phyloP scores from a whole-genome alignment of 1,140 invertebrate genomes.

The Geopemphigus sp. region DNA sequence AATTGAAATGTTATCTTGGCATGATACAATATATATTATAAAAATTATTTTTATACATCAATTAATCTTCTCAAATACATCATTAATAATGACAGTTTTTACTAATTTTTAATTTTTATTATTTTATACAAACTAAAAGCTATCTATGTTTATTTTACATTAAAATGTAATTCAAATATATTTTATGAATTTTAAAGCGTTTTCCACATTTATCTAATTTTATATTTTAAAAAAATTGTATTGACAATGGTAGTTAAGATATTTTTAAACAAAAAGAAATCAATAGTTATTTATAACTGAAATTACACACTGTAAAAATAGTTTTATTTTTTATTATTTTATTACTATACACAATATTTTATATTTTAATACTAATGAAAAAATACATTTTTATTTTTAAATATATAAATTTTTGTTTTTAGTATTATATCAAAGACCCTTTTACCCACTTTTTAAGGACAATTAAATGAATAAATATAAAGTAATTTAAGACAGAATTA shows the following conservation, averaged over 20 bases:
- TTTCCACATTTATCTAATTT: neutral
- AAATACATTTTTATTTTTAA: too few relatives aligned
- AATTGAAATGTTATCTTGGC: too few relatives aligned
- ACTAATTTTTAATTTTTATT: too few relatives aligned
- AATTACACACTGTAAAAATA: neutral
- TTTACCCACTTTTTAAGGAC: conserved; percentile 3
- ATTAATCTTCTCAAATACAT: too few relatives aligned
- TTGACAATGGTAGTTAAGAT: neutral
- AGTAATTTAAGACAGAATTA: neutral
- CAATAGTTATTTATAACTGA: neutral
- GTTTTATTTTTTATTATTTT: neutral
- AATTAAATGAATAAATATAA: neutral
- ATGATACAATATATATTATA: too few relatives aligned
- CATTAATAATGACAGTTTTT: too few relatives aligned
- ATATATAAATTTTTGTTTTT: neutral
- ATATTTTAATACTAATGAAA: neutral
- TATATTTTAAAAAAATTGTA: neutral
- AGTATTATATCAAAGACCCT: neutral
- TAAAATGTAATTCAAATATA: too few relatives aligned
- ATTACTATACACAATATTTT: neutral
- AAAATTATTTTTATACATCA: too few relatives aligned
- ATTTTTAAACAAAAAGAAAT: neutral
- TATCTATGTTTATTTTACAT: too few relatives aligned
- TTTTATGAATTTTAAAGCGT: neutral
- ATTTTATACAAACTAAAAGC: too few relatives aligned